Conservation (phyloP, 2,113 vertebrate species). For the Aspidoscelis tigris region DNA sequence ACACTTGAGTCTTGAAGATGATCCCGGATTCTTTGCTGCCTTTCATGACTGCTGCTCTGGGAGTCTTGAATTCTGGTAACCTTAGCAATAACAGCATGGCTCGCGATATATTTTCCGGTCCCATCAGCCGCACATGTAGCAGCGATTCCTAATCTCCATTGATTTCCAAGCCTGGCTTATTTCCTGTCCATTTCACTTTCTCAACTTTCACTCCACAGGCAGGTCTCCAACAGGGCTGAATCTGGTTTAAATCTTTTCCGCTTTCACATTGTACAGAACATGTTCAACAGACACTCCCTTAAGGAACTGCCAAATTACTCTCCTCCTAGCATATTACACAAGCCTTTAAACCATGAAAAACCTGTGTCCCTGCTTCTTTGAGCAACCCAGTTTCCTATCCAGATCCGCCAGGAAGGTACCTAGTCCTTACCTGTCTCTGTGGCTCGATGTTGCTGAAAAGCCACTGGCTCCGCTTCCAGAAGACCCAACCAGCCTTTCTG, state of each 20-base stretch:
- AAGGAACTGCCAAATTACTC: not conserved
- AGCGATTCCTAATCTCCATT: not conserved
- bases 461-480: not conserved
- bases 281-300: not conserved
- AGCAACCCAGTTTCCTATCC: not conserved
- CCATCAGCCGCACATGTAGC: not conserved
- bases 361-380: not conserved
- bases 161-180: not conserved
- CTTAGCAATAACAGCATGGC: not conserved
- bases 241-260: fast-evolving
- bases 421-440: constrained; percentile 49
- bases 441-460: constrained; percentile 21
- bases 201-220: not conserved
- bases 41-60: too few relatives aligned
- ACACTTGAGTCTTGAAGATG: not conserved
- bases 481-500: not conserved
- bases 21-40: not conserved
- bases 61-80: too few relatives aligned
- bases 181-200: not conserved
- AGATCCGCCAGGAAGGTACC: fast-evolving
- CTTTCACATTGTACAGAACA: too few relatives aligned
- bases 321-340: fast-evolving
- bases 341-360: not conserved
- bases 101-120: not conserved
- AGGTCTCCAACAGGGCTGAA: too few relatives aligned